phyloP scores from a whole-genome alignment of 2,888 invertebrate species.

The Beris chalybata region DNA sequence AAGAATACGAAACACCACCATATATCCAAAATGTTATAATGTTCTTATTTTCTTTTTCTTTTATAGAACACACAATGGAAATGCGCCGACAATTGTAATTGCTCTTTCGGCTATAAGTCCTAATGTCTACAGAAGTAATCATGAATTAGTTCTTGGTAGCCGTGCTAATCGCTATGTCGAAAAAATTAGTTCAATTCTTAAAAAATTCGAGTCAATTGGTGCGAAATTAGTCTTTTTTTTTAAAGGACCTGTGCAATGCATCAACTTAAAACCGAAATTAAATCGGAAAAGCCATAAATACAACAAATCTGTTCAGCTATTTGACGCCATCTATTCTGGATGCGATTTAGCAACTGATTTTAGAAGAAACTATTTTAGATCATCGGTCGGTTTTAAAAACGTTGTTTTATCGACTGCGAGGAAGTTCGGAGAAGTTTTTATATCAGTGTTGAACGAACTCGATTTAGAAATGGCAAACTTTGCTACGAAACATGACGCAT shows the following conservation, averaged over 20 bases:
- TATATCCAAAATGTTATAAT: too few relatives aligned
- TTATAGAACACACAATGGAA: too few relatives aligned
- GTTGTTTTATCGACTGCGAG: constrained; percentile 14
- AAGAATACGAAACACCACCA: too few relatives aligned
- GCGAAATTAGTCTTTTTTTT: constrained; percentile 20
- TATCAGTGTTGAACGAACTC: constrained; percentile 31
- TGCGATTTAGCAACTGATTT: not conserved
- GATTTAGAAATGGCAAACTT: constrained; percentile 35
- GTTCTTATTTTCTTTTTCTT: too few relatives aligned
- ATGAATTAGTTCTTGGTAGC: constrained; percentile 29
- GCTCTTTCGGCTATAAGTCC: too few relatives aligned
- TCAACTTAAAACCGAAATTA: constrained; percentile 11
- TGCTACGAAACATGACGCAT: constrained; percentile 31
- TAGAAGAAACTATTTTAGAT: not conserved
- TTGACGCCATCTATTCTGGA: not conserved
- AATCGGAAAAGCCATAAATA: constrained; percentile 22
- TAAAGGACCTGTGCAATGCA: constrained; percentile 19
- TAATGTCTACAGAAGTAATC: not conserved
- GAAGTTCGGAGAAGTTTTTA: constrained; percentile 8
- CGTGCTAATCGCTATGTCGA: constrained; percentile 25
- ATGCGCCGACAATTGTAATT: too few relatives aligned
- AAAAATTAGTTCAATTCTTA: not conserved
- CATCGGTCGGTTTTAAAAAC: not conserved
- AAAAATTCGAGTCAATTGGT: constrained; percentile 14
- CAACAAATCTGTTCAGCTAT: not conserved